These are phyloP conservation scores for Hyperoodon ampullatus DNA, from an alignment of 2,113 vertebrate species.

Conservation along the genomic window DNA sequence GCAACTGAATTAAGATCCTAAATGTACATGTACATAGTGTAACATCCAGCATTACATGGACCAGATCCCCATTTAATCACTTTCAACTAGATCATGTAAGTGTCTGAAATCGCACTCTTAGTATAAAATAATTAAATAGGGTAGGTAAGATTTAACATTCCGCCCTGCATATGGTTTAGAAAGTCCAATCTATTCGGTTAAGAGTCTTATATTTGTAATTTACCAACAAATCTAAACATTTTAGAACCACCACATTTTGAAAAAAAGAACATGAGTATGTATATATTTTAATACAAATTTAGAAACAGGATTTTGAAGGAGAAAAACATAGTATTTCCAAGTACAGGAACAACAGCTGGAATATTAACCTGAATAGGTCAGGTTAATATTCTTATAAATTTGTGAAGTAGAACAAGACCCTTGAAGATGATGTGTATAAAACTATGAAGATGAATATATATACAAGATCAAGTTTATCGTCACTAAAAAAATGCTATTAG, in stretches of 20 bases:
- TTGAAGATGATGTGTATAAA: not conserved
- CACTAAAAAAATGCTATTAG: not conserved
- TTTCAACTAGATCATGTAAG: not conserved
- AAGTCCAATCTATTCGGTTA: slow-evolving; percentile 33
- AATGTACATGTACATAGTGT: not conserved
- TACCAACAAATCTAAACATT: not conserved
- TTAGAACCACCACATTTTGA: not conserved
- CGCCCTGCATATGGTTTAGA: not conserved
- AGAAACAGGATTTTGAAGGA: not conserved
- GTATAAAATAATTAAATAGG: not conserved
- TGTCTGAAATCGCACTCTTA: not conserved
- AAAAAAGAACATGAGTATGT: not conserved
- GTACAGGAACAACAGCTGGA: not conserved
- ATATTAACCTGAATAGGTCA: not conserved
- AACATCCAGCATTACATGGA: not conserved
- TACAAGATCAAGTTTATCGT: not conserved
- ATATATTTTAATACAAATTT: slow-evolving; percentile 40
- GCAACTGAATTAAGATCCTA: slow-evolving; percentile 1
- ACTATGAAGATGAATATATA: not conserved
- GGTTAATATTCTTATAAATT: not conserved
- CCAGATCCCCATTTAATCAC: not conserved
- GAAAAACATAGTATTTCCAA: not conserved
- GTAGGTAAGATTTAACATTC: slow-evolving; percentile 17
- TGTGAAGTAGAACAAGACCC: not conserved
- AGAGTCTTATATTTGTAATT: not conserved